Percentiles rank a stretch among this genome's conserved stretches.
These are phyloP conservation scores for Graphium colonna DNA, from an alignment of 2,888 invertebrate species.

Conservation along the genomic window DNA sequence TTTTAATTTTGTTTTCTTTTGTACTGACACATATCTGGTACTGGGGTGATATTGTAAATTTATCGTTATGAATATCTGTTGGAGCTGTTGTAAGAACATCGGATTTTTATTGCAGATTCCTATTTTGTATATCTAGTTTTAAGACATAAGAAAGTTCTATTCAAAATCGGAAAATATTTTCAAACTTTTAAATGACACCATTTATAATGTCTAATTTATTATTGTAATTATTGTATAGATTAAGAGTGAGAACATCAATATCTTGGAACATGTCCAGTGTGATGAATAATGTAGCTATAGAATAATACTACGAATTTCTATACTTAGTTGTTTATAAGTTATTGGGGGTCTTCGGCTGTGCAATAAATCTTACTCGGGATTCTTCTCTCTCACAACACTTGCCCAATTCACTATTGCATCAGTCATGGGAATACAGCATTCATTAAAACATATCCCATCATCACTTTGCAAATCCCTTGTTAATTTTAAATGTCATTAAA, in stretches of 20 bases:
- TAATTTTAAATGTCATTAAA: slow-evolving; percentile 26
- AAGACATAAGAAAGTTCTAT: slow-evolving; percentile 58
- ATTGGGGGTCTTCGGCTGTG: slow-evolving; percentile 44
- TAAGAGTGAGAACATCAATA: slow-evolving; percentile 47
- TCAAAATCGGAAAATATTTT: slow-evolving; percentile 36
- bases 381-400: slow-evolving; percentile 29
- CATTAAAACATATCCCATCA: slow-evolving; percentile 16
- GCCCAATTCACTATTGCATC: slow-evolving; percentile 13
- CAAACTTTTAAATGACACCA: slow-evolving; percentile 47
- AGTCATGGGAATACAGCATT: slow-evolving; percentile 8
- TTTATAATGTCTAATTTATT: slow-evolving; percentile 53
- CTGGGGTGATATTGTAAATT: slow-evolving; percentile 33
- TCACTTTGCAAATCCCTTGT: slow-evolving; percentile 25
- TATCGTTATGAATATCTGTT: slow-evolving; percentile 15
- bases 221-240: slow-evolving; percentile 41
- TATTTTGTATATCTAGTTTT: slow-evolving; percentile 68
- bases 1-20: slow-evolving; percentile 20
- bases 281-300: slow-evolving; percentile 30
- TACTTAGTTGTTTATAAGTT: slow-evolving; percentile 28
- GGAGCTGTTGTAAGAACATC: slow-evolving; percentile 30
- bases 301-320: slow-evolving; percentile 35
- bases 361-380: slow-evolving; percentile 33
- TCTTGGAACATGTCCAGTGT: slow-evolving; percentile 36
- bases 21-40: slow-evolving; percentile 43
- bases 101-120: slow-evolving; percentile 74